These are phyloP conservation scores for Apis florea DNA, from an alignment of 1,140 invertebrate genomes.

Conservation along the genomic window DNA sequence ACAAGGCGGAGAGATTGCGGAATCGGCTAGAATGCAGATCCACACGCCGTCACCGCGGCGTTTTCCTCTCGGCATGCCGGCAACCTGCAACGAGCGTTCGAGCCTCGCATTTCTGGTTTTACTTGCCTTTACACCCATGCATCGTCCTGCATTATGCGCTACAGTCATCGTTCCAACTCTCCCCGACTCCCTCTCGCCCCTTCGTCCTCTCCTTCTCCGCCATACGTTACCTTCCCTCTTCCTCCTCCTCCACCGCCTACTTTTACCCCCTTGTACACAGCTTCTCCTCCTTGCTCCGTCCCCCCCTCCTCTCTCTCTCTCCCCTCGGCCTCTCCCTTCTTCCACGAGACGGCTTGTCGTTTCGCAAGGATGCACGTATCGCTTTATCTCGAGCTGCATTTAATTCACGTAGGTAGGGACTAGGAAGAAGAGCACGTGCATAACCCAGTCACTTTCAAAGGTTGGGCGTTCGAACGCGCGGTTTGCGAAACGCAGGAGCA, in stretches of 20 bases:
- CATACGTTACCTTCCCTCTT: slow-evolving; percentile 12
- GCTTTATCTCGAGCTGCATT: slow-evolving; percentile 65
- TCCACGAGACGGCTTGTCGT: slow-evolving; percentile 54
- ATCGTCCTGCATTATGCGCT: slow-evolving; percentile 56
- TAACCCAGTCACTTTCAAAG: slow-evolving; percentile 67
- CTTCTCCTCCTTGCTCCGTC: not conserved
- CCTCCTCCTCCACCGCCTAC: slow-evolving; percentile 26
- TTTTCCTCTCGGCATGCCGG: slow-evolving; percentile 42
- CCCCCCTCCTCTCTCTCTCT: not conserved
- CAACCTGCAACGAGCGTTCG: slow-evolving; percentile 40
- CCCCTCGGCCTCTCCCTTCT: slow-evolving; percentile 15
- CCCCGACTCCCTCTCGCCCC: not conserved
- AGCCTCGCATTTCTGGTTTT: slow-evolving; percentile 59
- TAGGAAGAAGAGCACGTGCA: slow-evolving; percentile 67
- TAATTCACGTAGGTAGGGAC: slow-evolving; percentile 67
- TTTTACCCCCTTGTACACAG: slow-evolving; percentile 38
- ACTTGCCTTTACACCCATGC: slow-evolving; percentile 53
- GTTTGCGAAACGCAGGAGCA: slow-evolving; percentile 67
- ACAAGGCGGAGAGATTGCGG: slow-evolving; percentile 47
- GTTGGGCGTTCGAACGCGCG: slow-evolving; percentile 61
- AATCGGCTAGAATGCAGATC: slow-evolving; percentile 55
- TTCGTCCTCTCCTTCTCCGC: slow-evolving; percentile 13
- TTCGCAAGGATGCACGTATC: slow-evolving; percentile 67
- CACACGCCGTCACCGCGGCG: slow-evolving; percentile 27
- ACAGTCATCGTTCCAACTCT: slow-evolving; percentile 41